Base-by-base conservation (phyloP, 2,113 vertebrate species). In the Notothenia rossii region DNA sequence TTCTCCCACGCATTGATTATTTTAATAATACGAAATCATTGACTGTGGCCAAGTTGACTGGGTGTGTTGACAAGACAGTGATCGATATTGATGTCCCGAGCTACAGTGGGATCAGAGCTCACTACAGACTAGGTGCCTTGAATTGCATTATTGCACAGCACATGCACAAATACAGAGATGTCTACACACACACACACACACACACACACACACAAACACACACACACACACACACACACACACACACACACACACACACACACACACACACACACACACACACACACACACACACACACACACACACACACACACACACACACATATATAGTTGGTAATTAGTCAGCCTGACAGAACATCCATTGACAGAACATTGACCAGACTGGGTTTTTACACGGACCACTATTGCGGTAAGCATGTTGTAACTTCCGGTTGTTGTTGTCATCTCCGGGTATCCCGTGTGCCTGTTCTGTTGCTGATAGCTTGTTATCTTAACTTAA, bases 301-400 rank as follows among this genome's bases (percentile, higher is more conserved):
- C 22, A 49, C 48, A 69, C 12, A 66, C n/a, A 80, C 62, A 49
- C 48, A 69, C 12, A 66, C 17, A 62, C 51, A 75, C 20, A 73
- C 22, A 77, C 54, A 77, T 29, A 68, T 36, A 61, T 2, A 64
- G 69, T 81, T 75, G 82, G 87, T 93, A 91, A 94, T 94, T 93
- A 94, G 86, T 90, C 86, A 87, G 83, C 86, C 89, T 92, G 87
- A 89, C 88, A 89, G 85, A 92, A 88, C 77, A 77, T 91, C n/a
- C n/a, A n/a, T n/a, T n/a, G n/a, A n/a, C n/a, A n/a, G n/a, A n/a
- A n/a, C n/a, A n/a, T n/a, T n/a, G n/a, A n/a, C n/a, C n/a, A n/a
- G n/a, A n/a, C n/a, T n/a, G n/a, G n/a, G n/a, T n/a, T n/a, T n/a
- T n/a, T n/a, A n/a, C n/a, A n/a, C n/a, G n/a, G n/a, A n/a, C n/a